Percentiles rank a stretch among this genome's conserved stretches.
These are phyloP conservation scores for Phylloscopus collybita DNA, from an alignment of 2,797 vertebrate genomes.

Conservation along the genomic window DNA sequence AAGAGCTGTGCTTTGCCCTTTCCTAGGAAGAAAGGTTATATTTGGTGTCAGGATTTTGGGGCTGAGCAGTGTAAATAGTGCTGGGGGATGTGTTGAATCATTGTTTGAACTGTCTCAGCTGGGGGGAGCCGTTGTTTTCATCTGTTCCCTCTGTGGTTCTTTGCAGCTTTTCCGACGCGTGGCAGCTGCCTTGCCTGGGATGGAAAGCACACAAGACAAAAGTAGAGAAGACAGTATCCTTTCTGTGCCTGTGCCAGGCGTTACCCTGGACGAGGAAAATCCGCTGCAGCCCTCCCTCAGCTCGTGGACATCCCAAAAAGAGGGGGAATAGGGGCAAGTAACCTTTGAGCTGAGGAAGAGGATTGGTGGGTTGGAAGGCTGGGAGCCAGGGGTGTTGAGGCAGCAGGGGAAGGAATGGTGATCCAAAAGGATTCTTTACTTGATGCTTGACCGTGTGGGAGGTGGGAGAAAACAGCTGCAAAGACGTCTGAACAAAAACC, in stretches of 20 bases:
- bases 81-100: background rate
- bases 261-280: background rate
- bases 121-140: background rate
- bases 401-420: background rate
- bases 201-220: conserved; percentile 98
- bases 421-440: background rate
- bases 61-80: background rate
- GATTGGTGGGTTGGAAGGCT: background rate
- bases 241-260: conserved; percentile 44
- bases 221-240: conserved; percentile 99
- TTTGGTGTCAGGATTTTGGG: conserved; percentile 42
- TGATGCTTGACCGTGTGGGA: background rate
- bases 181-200: conserved; percentile 96
- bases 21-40: conserved; percentile 2
- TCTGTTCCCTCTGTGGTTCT: background rate
- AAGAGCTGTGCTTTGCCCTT: background rate
- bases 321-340: background rate
- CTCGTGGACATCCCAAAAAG: background rate
- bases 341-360: background rate
- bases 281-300: background rate
- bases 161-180: conserved; percentile 96
- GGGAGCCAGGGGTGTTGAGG: background rate
- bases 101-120: background rate
- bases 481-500: background rate
- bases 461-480: background rate